phyloP scores from a whole-genome alignment of 1,140 invertebrate genomes.

The Drosophila albomicans region DNA sequence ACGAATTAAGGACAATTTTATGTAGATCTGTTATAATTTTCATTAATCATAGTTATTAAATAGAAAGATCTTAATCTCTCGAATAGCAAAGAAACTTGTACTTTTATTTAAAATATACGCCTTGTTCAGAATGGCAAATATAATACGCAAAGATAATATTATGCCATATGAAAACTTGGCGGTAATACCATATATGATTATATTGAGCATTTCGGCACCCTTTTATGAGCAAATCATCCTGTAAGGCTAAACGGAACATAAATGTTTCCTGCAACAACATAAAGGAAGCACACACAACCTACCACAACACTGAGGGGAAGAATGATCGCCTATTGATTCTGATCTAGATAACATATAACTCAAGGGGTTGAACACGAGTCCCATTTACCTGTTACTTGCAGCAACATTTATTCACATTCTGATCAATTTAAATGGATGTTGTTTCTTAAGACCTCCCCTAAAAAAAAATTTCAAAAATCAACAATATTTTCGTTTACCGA shows the following conservation, averaged over 20 bases:
- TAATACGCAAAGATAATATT: not conserved
- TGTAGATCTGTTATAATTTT: no score
- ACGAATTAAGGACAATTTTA: no score
- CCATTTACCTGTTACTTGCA: conserved; percentile 1
- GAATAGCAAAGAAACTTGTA: not conserved
- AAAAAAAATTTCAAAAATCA: conserved; percentile 1
- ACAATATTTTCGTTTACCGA: conserved; percentile 14
- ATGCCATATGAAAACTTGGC: not conserved
- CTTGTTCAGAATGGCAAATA: not conserved
- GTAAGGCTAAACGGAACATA: not conserved
- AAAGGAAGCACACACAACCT: not conserved
- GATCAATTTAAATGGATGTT: not conserved
- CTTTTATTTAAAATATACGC: not conserved
- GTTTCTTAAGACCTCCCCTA: not conserved
- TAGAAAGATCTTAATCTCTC: no score
- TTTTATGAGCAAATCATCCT: not conserved
- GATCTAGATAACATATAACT: conserved; percentile 5
- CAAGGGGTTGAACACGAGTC: conserved; percentile 1
- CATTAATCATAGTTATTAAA: no score
- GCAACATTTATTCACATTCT: conserved; percentile 2
- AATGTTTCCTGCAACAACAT: conserved; percentile 1
- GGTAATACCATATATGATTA: not conserved
- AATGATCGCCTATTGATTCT: conserved; percentile 2
- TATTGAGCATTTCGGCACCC: not conserved
- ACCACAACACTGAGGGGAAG: not conserved